These are phyloP conservation scores for Brenthis ino DNA, from an alignment of 2,888 invertebrate species.

Conservation along the genomic window DNA sequence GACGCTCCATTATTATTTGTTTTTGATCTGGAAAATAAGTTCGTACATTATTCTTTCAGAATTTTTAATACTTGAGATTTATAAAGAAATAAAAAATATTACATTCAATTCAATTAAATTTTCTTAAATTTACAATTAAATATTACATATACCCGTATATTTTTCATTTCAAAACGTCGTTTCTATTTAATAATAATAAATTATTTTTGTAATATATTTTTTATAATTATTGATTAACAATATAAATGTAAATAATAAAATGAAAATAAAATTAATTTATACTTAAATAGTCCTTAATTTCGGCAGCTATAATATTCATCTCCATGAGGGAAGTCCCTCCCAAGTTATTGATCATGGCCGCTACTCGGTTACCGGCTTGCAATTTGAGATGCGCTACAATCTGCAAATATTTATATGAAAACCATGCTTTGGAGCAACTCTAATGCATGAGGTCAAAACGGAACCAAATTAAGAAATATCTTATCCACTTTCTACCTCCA, in stretches of 20 bases:
- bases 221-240: no score
- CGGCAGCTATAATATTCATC: conserved; percentile 86
- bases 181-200: no score
- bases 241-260: no score
- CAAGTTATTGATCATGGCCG: conserved; percentile 89
- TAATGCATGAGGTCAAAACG: no score
- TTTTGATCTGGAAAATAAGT: conserved; percentile 56
- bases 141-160: no score
- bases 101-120: no score
- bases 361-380: conserved; percentile 72
- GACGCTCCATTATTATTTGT: conserved; percentile 75
- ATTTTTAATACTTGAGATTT: neutral
- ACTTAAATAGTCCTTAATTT: conserved; percentile 85
- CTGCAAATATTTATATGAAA: neutral
- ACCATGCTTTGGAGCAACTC: no score
- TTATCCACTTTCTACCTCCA: no score
- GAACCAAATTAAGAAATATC: no score
- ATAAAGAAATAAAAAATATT: neutral
- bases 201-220: no score
- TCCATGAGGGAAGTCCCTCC: conserved; percentile 89
- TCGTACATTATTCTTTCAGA: neutral
- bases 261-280: conserved; percentile 25
- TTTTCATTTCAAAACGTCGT: no score
- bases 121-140: no score
- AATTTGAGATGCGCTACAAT: conserved; percentile 56